phyloP scores from a whole-genome alignment of 2,888 invertebrate genomes.

The Pyrgus malvae region DNA sequence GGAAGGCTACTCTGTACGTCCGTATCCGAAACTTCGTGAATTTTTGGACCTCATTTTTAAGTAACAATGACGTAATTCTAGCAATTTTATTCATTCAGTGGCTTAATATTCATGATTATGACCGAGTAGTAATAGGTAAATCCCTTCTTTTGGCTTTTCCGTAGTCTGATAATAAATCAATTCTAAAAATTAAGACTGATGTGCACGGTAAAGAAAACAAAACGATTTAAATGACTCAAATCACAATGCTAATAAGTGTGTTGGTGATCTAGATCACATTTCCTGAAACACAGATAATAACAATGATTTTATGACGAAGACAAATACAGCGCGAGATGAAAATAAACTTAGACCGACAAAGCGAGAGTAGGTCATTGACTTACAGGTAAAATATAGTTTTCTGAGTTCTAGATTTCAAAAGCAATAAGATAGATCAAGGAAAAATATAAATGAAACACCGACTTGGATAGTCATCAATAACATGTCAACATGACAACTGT shows the following conservation, averaged over 20 bases:
- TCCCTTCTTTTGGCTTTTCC: too few species aligned
- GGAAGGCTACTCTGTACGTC: too few species aligned
- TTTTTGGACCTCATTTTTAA: too few species aligned
- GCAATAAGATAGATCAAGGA: not conserved
- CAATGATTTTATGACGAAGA: constrained; percentile 8
- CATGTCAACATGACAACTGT: too few species aligned
- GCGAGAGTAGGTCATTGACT: constrained; percentile 16
- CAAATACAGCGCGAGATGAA: constrained; percentile 1
- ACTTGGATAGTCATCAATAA: too few species aligned
- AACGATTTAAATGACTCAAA: not conserved
- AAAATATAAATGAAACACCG: not conserved
- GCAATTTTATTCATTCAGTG: too few species aligned
- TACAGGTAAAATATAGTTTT: constrained; percentile 16
- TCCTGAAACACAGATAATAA: constrained; percentile 9
- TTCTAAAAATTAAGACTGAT: too few species aligned
- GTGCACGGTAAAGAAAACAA: not conserved
- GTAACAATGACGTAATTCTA: too few species aligned
- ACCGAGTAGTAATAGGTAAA: too few species aligned
- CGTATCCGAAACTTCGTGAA: too few species aligned
- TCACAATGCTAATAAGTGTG: not conserved
- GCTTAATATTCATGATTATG: too few species aligned
- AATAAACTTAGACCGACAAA: constrained; percentile 4
- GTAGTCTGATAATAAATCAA: too few species aligned
- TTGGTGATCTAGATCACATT: constrained; percentile 5
- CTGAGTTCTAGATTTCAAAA: not conserved